These are phyloP conservation scores for Micropoecilia bifurca DNA, from an alignment of 2,797 vertebrate species.

Conservation along the genomic window DNA sequence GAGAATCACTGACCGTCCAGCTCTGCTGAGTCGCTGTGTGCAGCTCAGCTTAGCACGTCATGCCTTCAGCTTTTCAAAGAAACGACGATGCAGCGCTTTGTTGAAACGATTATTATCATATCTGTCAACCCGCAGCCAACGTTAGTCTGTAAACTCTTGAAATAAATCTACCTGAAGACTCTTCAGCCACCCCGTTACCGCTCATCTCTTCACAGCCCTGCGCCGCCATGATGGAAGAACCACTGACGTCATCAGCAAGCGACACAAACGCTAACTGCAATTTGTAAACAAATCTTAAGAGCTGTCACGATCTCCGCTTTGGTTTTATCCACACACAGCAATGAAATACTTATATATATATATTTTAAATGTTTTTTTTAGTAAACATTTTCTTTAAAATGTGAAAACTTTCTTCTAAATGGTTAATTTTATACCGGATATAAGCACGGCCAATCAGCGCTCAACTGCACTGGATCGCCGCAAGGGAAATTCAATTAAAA, in stretches of 20 bases:
- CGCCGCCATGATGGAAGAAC: slow-evolving; percentile 77
- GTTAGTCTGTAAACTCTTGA: neutral
- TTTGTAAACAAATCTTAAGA: neutral
- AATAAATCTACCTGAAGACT: slow-evolving; percentile 68
- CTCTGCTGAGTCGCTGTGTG: neutral
- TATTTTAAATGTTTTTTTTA: neutral
- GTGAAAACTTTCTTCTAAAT: neutral
- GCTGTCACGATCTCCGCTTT: neutral
- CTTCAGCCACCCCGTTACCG: slow-evolving; percentile 72
- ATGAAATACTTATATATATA: neutral
- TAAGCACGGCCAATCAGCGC: neutral
- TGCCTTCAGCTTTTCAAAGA: neutral
- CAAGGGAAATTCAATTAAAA: neutral
- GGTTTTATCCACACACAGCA: neutral
- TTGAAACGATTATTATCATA: rapidly evolving
- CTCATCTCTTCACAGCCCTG: slow-evolving; percentile 75
- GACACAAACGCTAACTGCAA: slow-evolving; percentile 37
- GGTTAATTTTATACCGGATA: neutral
- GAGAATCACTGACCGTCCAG: neutral
- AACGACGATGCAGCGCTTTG: neutral
- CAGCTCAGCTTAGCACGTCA: slow-evolving; percentile 67
- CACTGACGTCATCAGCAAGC: slow-evolving; percentile 63
- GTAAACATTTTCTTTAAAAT: neutral
- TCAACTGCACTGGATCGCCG: neutral
- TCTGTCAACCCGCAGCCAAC: rapidly evolving